Conservation (phyloP, 2,888 invertebrate genomes). For the Hydrotaea cyrtoneurina region DNA sequence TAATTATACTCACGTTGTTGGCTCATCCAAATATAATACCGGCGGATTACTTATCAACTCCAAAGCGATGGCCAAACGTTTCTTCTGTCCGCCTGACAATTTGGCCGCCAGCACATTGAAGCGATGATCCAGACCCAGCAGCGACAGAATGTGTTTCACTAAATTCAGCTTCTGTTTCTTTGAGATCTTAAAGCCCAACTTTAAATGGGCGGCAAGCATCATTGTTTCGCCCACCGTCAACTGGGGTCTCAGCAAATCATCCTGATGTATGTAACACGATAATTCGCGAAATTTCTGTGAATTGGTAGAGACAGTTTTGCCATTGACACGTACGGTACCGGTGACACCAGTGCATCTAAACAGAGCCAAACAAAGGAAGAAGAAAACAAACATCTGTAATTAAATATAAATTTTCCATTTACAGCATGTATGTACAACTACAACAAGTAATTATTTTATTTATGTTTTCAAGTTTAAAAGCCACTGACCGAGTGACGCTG, state of each 20-base stretch:
- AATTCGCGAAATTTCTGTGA: conserved; percentile 87
- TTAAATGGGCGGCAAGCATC: conserved; percentile 90
- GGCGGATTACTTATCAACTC: conserved; percentile 93
- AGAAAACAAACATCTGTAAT: conserved; percentile 9
- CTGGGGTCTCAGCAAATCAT: conserved; percentile 88
- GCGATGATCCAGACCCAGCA: conserved; percentile 87
- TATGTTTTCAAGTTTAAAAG: conserved; percentile 74
- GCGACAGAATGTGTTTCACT: conserved; percentile 88
- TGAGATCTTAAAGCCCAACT: conserved; percentile 87
- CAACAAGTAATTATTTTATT: conserved; percentile 8
- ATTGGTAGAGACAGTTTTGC: conserved; percentile 82
- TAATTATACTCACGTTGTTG: conserved; percentile 86
- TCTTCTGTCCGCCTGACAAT: conserved; percentile 92
- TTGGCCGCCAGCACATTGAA: conserved; percentile 86
- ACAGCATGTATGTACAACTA: no score
- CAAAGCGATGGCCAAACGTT: conserved; percentile 90
- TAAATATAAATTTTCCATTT: not conserved
- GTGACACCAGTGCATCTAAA: conserved; percentile 86
- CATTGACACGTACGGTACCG: conserved; percentile 88
- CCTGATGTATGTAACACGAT: conserved; percentile 93
- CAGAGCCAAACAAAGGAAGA: conserved; percentile 40
- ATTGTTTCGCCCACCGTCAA: conserved; percentile 91
- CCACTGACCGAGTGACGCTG: conserved; percentile 70
- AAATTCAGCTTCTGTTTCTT: conserved; percentile 86
- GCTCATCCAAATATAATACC: conserved; percentile 93